phyloP scores from a whole-genome alignment of 1,140 invertebrate species.

The Aleiodes sp. region DNA sequence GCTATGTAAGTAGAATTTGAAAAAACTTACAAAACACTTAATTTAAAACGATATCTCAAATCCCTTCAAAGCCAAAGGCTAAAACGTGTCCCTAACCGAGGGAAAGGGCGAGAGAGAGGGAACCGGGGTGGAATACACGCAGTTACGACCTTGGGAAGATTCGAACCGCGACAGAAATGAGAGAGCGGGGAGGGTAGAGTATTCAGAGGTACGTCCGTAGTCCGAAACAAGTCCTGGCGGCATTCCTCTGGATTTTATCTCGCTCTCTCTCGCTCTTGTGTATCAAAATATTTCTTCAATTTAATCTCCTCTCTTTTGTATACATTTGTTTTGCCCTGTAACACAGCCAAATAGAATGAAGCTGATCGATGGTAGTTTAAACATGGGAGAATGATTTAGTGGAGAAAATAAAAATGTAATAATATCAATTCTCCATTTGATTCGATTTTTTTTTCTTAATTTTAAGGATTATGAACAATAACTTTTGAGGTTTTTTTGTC shows the following conservation, averaged over 20 bases:
- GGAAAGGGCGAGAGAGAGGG: no score
- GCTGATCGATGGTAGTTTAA: conserved; percentile 14
- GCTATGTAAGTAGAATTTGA: conserved; percentile 57
- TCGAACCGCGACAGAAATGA: not conserved
- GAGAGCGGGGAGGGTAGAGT: conserved; percentile 3
- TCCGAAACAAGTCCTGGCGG: conserved; percentile 47
- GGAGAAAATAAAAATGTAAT: no score
- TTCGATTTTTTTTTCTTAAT: not conserved
- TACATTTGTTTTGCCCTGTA: not conserved
- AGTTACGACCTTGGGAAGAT: conserved; percentile 1
- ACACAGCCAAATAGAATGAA: not conserved
- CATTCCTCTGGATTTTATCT: conserved; percentile 54
- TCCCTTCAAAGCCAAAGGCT: not conserved
- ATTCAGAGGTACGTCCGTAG: conserved; percentile 34
- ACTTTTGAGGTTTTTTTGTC: no score
- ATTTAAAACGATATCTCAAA: not conserved
- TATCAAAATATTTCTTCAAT: not conserved
- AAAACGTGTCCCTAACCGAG: no score
- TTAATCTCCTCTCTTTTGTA: not conserved
- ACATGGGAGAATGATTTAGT: no score
- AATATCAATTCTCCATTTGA: no score
- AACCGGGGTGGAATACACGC: not conserved
- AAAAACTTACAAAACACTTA: no score
- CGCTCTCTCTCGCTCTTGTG: conserved; percentile 44
- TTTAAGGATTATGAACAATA: not conserved